Evolutionary conservation across 2,797 vertebrate genomes (phyloP), one percentile per base, ranked within the genome.

Genomic region (Premnoplex brunnescens): DNA sequence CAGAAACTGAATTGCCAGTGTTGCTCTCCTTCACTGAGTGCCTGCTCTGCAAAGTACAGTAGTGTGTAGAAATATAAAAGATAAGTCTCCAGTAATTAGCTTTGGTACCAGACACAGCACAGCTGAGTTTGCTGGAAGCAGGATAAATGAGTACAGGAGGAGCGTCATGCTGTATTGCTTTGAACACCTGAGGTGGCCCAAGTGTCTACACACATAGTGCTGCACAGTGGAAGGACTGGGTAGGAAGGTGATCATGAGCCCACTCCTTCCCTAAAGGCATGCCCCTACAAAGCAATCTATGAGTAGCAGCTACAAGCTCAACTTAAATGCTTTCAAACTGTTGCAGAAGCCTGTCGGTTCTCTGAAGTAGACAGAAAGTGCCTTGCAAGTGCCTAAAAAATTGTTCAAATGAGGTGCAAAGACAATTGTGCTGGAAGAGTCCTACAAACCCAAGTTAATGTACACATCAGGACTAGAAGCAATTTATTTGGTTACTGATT

Each of bases 101-200:
- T 73, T 64, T 77, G 91, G 83, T 95, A 90, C 83, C 85, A 88
- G 89, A 81, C 19, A 1, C 30, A 3, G 89, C 85, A 72, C 79
- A 93, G 94, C 88, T 86, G 94, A 88, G 49, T 81, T 95, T 94
- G 88, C 88, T 93, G 73, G 88, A 91, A 95, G 95, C 94, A 91
- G 93, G 91, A 93, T 84, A 93, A 96, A 96, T 58, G 6, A 94
- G 96, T 93, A 91, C 85, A 94, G 88, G 90, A 55, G 83, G 93
- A 95, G 63, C 5, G 0, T 7, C 7, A 17, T 0, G 0, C 69
- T 83, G 12, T 44, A 91, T 52, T 95, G 91, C 91, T 96, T 15
- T 78, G 74, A 94, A 92, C 78, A 79, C 23, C 77, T 24, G 81
- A 89, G 71, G 78, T 37, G 64, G 60, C 48, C 51, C 88, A 51